Evolutionary conservation across 1,140 invertebrate genomes (phyloP).

Genomic region (Microvelia longipes): DNA sequence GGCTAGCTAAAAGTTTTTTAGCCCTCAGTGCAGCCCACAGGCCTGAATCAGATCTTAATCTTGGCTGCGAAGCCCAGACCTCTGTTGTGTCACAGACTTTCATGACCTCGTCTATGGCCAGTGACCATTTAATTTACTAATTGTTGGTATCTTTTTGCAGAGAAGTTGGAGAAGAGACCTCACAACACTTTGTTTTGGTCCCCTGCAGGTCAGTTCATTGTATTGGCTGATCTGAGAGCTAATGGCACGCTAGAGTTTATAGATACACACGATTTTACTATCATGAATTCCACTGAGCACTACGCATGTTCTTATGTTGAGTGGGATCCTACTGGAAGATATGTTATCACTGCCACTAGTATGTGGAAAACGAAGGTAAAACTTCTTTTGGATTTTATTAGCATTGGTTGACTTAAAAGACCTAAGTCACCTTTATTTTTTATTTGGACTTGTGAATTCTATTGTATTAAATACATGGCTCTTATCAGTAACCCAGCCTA

Average conservation of each 20-base stretch:
- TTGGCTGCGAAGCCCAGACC: too few species aligned
- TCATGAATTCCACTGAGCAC: slow-evolving; percentile 86
- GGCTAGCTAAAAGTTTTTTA: too few species aligned
- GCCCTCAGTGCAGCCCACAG: too few species aligned
- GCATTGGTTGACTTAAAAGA: not conserved
- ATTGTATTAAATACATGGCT: not conserved
- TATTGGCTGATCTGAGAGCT: slow-evolving; percentile 71
- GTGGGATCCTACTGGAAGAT: slow-evolving; percentile 98
- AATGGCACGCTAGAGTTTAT: slow-evolving; percentile 87
- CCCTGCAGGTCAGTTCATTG: slow-evolving; percentile 86
- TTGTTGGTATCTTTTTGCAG: too few species aligned
- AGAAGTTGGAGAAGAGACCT: slow-evolving; percentile 77
- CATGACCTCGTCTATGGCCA: too few species aligned
- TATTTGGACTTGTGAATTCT: not conserved
- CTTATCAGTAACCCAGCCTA: too few species aligned
- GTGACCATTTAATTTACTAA: too few species aligned
- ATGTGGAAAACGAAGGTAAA: slow-evolving; percentile 82
- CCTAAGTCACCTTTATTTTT: not conserved
- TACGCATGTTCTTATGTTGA: slow-evolving; percentile 90
- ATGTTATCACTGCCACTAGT: slow-evolving; percentile 87
- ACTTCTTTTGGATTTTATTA: not conserved
- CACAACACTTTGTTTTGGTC: slow-evolving; percentile 96
- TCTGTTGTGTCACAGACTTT: too few species aligned
- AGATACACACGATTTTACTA: slow-evolving; percentile 84
- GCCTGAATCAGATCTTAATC: too few species aligned